A percentile compares a stretch with the other conserved stretches of the same genome.
Evolutionary conservation across 2,888 invertebrate genomes (phyloP).

Genomic region (Pristionchus mayeri): DNA sequence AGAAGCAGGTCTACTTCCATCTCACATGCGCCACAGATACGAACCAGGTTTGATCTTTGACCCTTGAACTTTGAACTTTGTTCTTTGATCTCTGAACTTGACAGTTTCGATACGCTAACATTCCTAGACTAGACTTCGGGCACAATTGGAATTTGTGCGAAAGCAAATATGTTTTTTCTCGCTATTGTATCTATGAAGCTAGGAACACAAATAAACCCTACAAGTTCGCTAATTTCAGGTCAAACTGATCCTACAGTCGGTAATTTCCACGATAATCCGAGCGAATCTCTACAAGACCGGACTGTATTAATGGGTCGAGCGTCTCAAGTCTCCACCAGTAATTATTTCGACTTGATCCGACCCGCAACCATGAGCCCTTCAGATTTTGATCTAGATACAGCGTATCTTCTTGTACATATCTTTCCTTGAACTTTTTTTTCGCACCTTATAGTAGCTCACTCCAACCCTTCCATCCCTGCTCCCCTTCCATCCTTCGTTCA

Average conservation of each 20-base stretch:
- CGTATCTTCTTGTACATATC: slow-evolving; percentile 1
- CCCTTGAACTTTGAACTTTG: too few relatives aligned
- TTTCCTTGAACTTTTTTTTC: background rate
- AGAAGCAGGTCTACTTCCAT: slow-evolving; percentile 68
- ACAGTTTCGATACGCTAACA: too few relatives aligned
- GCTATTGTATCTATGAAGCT: too few relatives aligned
- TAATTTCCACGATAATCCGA: slow-evolving; percentile 74
- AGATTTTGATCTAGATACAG: background rate
- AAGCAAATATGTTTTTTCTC: too few relatives aligned
- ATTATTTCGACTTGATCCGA: background rate
- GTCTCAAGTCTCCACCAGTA: background rate
- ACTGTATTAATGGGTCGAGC: slow-evolving; percentile 62
- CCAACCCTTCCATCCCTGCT: background rate
- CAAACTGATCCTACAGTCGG: slow-evolving; percentile 73
- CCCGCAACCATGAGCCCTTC: too few relatives aligned
- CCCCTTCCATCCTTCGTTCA: background rate
- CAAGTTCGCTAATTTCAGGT: slow-evolving; percentile 53
- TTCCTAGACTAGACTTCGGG: too few relatives aligned
- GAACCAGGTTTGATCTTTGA: slow-evolving; percentile 55
- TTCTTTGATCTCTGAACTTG: too few relatives aligned
- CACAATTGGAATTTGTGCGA: too few relatives aligned
- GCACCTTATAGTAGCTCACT: background rate
- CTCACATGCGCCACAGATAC: slow-evolving; percentile 75
- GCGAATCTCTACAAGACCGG: slow-evolving; percentile 74
- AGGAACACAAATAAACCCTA: too few relatives aligned